Conservation (phyloP, 2,888 invertebrate genomes). For the Melangyna quadrimaculata region DNA sequence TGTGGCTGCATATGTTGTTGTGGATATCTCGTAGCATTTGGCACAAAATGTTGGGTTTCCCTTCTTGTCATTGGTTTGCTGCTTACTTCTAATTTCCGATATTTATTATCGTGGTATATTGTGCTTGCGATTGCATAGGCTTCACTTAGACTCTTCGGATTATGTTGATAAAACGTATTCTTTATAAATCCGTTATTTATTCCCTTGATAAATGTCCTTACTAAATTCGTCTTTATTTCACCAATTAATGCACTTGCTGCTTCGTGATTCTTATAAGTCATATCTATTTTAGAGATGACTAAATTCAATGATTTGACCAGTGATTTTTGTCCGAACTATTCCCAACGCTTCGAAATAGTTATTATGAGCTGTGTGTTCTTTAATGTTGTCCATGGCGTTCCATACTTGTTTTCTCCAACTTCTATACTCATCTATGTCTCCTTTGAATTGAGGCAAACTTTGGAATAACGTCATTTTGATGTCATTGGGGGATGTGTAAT, state of each 20-base stretch:
- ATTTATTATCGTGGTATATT: conserved; percentile 11
- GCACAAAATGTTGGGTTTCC: conserved; percentile 4
- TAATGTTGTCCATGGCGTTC: conserved; percentile 3
- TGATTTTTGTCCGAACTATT: conserved; percentile 7
- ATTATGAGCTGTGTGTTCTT: background rate
- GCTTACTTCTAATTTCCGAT: background rate
- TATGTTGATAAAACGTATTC: conserved; percentile 1
- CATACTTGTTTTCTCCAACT: too few species aligned
- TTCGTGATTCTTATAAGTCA: too few species aligned
- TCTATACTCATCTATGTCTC: too few species aligned
- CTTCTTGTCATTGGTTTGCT: conserved; percentile 8
- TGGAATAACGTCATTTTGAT: conserved; percentile 4
- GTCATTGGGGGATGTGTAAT: conserved; percentile 13
- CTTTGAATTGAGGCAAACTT: too few species aligned
- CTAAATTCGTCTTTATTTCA: too few species aligned
- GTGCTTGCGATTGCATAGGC: too few species aligned
- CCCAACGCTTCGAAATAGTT: conserved; percentile 10
- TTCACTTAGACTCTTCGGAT: conserved; percentile 3
- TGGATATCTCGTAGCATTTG: conserved; percentile 3
- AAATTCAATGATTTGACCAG: too few species aligned
- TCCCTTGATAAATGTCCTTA: conserved; percentile 11
- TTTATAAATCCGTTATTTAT: background rate
- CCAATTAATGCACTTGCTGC: too few species aligned
- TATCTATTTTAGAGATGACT: too few species aligned
- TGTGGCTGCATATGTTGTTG: background rate